Evolutionary conservation across 2,888 invertebrate species (phyloP), one percentile per base, ranked within the genome.

Genomic region (Orchesellides sinensis): DNA sequence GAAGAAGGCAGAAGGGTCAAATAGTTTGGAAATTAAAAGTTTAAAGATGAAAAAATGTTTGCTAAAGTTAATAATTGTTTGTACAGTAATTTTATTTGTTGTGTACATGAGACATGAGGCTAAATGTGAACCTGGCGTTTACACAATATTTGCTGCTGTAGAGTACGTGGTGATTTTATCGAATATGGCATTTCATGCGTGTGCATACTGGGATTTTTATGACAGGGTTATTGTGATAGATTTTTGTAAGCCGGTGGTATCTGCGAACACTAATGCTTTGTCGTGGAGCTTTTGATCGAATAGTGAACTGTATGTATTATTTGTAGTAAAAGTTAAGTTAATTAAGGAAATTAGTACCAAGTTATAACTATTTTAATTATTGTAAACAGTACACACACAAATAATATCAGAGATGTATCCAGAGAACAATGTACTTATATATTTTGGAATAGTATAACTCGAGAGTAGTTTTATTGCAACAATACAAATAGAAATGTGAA

Each of bases 161-260:
- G 98, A 98, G 91, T 98, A 98, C 90, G 91, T 96, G 84, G 96
- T 98, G 63, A 96, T 98, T 19, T 90, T 97, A 66, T 95, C 96
- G 86, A 98, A 98, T 90, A 98, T 98, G 92, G 93, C 93, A 87
- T 98, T 95, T 91, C 98, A 98, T 90, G 93, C 95, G 91, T 97
- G 97, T 59, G 94, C 96, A 10, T 94, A 93, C 87, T 95, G 94
- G 92, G 98, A 98, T 90, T 95, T 98, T 90, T 91, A 93, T 89
- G 92, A 91, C 88, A 90, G 90, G 80, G 75, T 85, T 29, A 82
- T 85, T 73, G 78, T 85, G 45, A 69, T 83, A 32, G 83, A 85
- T 75, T 10, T 85, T 0, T 83, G 77, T 63, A 77, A 65, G 70
- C 82, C 85, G 4, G 61, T 75, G 54, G 45, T 79, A 19, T 27